Percentiles rank a stretch among this genome's conserved stretches.
These are phyloP conservation scores for Odontamblyopus lacepedii DNA, from an alignment of 2,797 vertebrate genomes.

Conservation along the genomic window DNA sequence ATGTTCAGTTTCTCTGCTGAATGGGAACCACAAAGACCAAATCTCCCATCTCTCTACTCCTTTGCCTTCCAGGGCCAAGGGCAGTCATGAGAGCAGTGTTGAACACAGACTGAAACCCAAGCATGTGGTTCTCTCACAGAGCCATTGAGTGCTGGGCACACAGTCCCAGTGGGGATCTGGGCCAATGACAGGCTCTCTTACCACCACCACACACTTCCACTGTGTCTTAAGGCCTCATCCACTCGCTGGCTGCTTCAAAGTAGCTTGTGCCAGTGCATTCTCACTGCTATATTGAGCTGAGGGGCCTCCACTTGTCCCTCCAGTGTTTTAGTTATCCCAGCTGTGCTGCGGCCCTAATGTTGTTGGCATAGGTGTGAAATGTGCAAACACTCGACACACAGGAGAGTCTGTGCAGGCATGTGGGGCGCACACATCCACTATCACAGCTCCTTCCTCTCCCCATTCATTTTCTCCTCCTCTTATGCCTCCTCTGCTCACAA, in stretches of 20 bases:
- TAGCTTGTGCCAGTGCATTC: constrained; percentile 57
- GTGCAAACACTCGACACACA: constrained; percentile 66
- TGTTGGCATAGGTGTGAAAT: constrained; percentile 75
- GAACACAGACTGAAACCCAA: constrained; percentile 49
- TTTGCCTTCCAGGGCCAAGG: constrained; percentile 51
- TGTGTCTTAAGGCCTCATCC: constrained; percentile 50
- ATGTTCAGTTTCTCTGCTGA: constrained; percentile 59
- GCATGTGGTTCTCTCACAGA: constrained; percentile 45
- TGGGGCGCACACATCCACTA: constrained; percentile 39
- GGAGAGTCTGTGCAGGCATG: constrained; percentile 65
- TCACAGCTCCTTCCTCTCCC: constrained; percentile 53
- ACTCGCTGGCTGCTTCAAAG: constrained; percentile 54
- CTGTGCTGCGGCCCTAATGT: constrained; percentile 72
- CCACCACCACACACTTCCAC: constrained; percentile 38
- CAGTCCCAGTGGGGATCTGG: constrained; percentile 41
- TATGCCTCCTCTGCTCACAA: constrained; percentile 68
- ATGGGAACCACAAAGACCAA: constrained; percentile 53
- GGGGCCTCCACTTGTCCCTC: constrained; percentile 44
- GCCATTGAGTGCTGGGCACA: constrained; percentile 45
- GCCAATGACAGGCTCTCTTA: constrained; percentile 37
- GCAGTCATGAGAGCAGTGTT: constrained; percentile 47
- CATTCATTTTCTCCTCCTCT: constrained; percentile 65
- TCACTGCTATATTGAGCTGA: constrained; percentile 71
- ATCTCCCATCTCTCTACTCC: constrained; percentile 27
- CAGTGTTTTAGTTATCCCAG: constrained; percentile 73